Evolutionary conservation across 2,113 vertebrate genomes (phyloP).

Genomic region (Antennarius striatus): DNA sequence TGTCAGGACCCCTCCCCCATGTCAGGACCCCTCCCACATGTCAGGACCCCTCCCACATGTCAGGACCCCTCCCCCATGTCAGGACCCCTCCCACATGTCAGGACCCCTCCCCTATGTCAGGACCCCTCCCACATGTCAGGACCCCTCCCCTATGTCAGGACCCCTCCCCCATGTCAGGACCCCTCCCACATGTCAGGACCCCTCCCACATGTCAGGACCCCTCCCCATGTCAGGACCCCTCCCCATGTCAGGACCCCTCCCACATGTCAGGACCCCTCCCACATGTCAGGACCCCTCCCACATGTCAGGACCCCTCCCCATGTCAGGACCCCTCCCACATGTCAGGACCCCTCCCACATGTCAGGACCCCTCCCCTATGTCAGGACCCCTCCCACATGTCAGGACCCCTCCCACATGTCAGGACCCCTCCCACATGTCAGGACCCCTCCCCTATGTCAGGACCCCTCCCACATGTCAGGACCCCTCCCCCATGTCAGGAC

Average conservation of each 20-base stretch:
- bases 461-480: conserved; percentile 62
- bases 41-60: too few species aligned
- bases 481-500: conserved; percentile 9
- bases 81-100: conserved; percentile 37
- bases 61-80: conserved; percentile 15
- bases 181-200: conserved; percentile 63
- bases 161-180: conserved; percentile 41
- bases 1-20: conserved; percentile 37
- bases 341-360: conserved; percentile 63
- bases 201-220: conserved; percentile 5
- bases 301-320: conserved; percentile 46
- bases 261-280: conserved; percentile 30
- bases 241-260: conserved; percentile 56
- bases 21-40: conserved; percentile 52
- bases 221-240: conserved; percentile 45
- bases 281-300: conserved; percentile 52
- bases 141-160: conserved; percentile 8
- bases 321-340: conserved; percentile 37
- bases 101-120: conserved; percentile 52
- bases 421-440: conserved; percentile 7
- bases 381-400: conserved; percentile 36
- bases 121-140: conserved; percentile 69
- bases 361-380: conserved; percentile 17
- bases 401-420: conserved; percentile 64
- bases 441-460: conserved; percentile 41